These are phyloP conservation scores for Peromyscus nudipes DNA, from an alignment of 2,797 vertebrate genomes.

Conservation along the genomic window DNA sequence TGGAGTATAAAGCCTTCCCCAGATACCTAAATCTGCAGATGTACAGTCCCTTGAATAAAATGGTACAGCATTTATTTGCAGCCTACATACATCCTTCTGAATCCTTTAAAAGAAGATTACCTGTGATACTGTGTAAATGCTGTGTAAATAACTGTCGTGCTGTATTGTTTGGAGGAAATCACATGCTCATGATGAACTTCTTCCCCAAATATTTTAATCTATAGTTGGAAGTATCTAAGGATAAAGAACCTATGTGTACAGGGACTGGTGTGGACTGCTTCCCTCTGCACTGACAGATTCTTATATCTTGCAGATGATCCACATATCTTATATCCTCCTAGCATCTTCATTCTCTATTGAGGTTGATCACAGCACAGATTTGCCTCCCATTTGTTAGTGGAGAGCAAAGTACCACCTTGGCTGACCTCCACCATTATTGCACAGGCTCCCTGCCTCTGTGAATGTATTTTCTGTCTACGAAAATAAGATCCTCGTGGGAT, in stretches of 20 bases:
- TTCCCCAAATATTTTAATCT: too few relatives aligned
- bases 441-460: not conserved
- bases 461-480: not conserved
- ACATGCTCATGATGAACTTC: not conserved
- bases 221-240: too few relatives aligned
- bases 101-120: not conserved
- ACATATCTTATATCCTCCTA: fast-evolving
- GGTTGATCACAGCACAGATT: fast-evolving
- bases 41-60: not conserved
- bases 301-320: fast-evolving
- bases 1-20: not conserved
- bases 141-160: not conserved
- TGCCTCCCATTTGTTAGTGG: not conserved
- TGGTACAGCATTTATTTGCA: not conserved
- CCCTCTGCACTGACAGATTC: fast-evolving
- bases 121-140: too few relatives aligned
- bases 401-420: fast-evolving
- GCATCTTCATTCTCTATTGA: fast-evolving
- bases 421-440: fast-evolving
- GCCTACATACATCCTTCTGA: not conserved
- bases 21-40: not conserved
- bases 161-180: too few relatives aligned
- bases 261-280: fast-evolving
- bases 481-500: not conserved
- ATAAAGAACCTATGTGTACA: not conserved